Evolutionary conservation across 2,888 invertebrate species (phyloP), one percentile per base, ranked within the genome.

Genomic region (Coenonympha glycerion): DNA sequence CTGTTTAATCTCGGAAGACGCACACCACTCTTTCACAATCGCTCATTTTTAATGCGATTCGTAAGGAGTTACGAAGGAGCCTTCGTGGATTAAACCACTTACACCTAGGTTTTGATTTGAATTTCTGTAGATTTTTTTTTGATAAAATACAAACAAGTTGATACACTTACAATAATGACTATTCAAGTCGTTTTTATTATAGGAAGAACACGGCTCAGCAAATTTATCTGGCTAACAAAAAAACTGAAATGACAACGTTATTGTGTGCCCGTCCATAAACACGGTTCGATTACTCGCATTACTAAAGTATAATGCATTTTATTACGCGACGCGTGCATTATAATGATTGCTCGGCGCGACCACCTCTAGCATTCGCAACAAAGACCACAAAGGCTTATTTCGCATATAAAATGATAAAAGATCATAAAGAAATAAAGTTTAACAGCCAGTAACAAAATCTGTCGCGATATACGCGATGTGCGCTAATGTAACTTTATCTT

Each of bases 401-500:
- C 66, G 68, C 56, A 57, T 59, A 64, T 68, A 73, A 68, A 69
- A 73, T 73, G 76, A 76, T 75, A 74, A 77, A 76, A 71, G 62
- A 61, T 66, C 64, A 69, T 72, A 76, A 73, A 78, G 73, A 73
- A 73, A 77, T 81, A 77, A 79, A 80, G 58, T 71, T 82, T 79
- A 73, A 80, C 69, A 68, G 62, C 72, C 63, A 60, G 73, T 73
- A 72, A 78, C 73, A 69, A 72, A 71, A 74, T 75, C 68, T 72
- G 61, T 47, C 56, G 58, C 42, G 58, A 62, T 58, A 54, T 47
- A 65, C 64, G 58, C 66, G 66, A 71, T 64, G 65, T 36, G 44
- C 50, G 47, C 45, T 53, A 53, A 59, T 58, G 61, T 61, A 61
- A 61, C 49, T 57, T 55, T 56, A 61, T 58, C 54, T 54, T 51